Evolutionary conservation across 2,113 vertebrate species (phyloP), one percentile per base, ranked within the genome.

Genomic region (Aptenodytes forsteri): DNA sequence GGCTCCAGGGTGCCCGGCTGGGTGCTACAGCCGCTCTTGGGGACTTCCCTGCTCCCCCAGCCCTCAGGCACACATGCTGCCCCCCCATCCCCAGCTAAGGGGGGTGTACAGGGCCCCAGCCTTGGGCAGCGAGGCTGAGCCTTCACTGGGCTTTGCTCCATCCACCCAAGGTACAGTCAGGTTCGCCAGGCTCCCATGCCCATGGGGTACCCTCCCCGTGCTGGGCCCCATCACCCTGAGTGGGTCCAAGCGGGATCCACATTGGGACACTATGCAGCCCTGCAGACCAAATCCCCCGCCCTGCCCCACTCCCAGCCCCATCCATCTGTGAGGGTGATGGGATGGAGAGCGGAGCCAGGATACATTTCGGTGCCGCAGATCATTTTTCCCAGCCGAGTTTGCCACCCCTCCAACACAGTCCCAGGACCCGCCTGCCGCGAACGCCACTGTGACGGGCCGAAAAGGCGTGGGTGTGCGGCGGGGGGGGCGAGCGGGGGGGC

Each of bases 261-360:
- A 10, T 0, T 1, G 4, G n/a, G 36, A 58, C 27, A 19, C 0
- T 8, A 22, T 0, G 3, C 20, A 44, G 65, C 46, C 23, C 75
- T 30, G n/a, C 83, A 44, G 21, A 18, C 23, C 7, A 8, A 38
- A 3, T 11, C 21, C 30, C 16, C 44, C 10, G 11, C 14, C n/a
- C 30, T 62, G 78, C 49, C n/a, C 23, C 7, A 1, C 9, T 55
- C 44, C 34, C 44, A 38, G 22, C 58, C 58, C n/a, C 40, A 29
- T 76, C 34, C 89, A 22, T 12, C 70, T 0, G 9, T 6, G 17
- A 2, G 29, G 13, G 7, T 14, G 77, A n/a, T 17, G 66, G 23
- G 19, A 54, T 5, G 54, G 47, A 62, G 47, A 77, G 4, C 3
- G 10, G 36, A 70, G 55, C 73, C 61, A 20, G 36, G 17, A 78